Conservation (phyloP, 2,888 invertebrate genomes). For the Melangyna quadrimaculata region DNA sequence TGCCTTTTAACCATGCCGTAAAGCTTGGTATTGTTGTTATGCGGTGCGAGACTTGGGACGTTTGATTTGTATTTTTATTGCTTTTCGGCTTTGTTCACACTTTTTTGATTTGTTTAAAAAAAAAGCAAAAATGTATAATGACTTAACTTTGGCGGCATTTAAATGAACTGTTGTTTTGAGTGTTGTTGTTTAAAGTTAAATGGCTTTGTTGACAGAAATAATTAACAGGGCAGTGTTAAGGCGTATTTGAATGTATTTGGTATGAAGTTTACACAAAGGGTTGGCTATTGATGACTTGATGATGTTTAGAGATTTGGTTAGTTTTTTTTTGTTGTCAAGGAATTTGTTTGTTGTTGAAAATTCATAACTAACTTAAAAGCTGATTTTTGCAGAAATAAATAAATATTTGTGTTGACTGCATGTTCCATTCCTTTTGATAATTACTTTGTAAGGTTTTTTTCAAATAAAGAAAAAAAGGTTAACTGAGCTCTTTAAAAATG, state of each 20-base stretch:
- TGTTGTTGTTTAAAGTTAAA: slow-evolving; percentile 39
- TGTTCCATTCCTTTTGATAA: too few species aligned
- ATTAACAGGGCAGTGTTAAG: slow-evolving; percentile 2
- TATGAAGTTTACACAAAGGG: neutral
- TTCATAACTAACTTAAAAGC: neutral
- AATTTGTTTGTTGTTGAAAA: neutral
- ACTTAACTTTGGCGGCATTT: slow-evolving; percentile 15
- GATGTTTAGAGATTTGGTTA: neutral
- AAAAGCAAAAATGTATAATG: slow-evolving; percentile 16
- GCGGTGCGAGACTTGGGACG: slow-evolving; percentile 8
- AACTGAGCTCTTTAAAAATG: neutral
- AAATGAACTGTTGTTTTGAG: slow-evolving; percentile 22
- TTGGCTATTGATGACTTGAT: neutral
- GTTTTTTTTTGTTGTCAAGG: neutral
- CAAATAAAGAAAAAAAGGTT: too few species aligned
- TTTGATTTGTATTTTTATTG: slow-evolving; percentile 34
- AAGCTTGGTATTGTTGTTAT: slow-evolving; percentile 3
- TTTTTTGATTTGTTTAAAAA: slow-evolving; percentile 18
- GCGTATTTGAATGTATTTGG: neutral
- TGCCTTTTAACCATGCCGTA: neutral
- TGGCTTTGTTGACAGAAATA: slow-evolving; percentile 44
- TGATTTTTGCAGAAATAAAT: neutral
- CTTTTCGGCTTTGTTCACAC: slow-evolving; percentile 31
- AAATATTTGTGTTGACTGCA: neutral
- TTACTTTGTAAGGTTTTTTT: too few species aligned